These are phyloP conservation scores for Paedocypris micromegethes DNA, from an alignment of 2,797 vertebrate genomes.

Conservation along the genomic window DNA sequence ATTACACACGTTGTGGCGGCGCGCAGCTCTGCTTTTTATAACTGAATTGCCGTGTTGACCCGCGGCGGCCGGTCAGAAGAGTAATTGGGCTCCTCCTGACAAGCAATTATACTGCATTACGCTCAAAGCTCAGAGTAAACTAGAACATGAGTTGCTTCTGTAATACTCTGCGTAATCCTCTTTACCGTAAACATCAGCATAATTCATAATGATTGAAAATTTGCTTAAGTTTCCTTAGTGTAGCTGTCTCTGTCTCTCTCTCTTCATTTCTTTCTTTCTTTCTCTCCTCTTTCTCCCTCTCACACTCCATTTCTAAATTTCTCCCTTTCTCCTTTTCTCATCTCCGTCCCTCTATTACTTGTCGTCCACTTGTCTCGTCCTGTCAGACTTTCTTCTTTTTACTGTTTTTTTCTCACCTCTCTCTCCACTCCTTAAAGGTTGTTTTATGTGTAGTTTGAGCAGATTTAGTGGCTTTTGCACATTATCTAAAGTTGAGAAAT, in stretches of 20 bases:
- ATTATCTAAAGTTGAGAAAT: constrained; percentile 61
- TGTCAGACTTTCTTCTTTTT: background rate
- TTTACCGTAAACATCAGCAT: constrained; percentile 6
- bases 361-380: constrained; percentile 21
- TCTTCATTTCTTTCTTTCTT: constrained; percentile 6
- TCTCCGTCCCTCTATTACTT: constrained; percentile 10
- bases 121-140: too few species aligned
- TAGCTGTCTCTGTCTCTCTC: constrained; percentile 1
- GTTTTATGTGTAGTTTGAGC: constrained; percentile 57
- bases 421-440: constrained; percentile 63
- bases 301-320: too few species aligned
- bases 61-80: too few species aligned
- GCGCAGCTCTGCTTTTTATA: constrained; percentile 36
- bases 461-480: constrained; percentile 45
- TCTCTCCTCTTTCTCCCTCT: constrained; percentile 22
- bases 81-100: too few species aligned
- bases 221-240: too few species aligned
- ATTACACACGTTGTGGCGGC: constrained; percentile 43
- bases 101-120: too few species aligned
- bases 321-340: background rate
- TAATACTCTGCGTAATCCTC: too few species aligned
- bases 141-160: too few species aligned
- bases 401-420: too few species aligned
- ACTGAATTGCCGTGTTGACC: too few species aligned
- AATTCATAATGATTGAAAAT: background rate